Percentiles rank a stretch among this genome's conserved stretches.
Evolutionary conservation across 2,888 invertebrate genomes (phyloP).

Genomic region (Ypsolopha sequella): DNA sequence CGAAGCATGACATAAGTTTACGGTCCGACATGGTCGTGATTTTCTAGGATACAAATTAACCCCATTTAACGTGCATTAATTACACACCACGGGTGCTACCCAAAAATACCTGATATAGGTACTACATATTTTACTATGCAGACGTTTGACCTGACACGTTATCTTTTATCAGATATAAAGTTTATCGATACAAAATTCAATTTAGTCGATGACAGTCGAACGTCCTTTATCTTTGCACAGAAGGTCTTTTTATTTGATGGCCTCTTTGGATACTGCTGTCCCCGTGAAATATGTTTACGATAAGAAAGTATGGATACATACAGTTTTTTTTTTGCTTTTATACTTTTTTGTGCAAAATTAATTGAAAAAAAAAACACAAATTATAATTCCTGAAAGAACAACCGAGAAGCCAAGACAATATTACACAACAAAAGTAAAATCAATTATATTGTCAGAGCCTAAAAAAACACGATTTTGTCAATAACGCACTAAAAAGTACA

Average conservation of each 20-base stretch:
- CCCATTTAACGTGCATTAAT: too few species aligned
- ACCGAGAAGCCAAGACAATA: not conserved
- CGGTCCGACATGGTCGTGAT: too few species aligned
- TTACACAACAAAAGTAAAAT: not conserved
- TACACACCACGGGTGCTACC: not conserved
- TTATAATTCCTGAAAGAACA: not conserved
- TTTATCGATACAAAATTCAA: slow-evolving; percentile 59
- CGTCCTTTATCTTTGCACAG: slow-evolving; percentile 66
- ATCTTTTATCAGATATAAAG: slow-evolving; percentile 40
- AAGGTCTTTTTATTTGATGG: slow-evolving; percentile 67
- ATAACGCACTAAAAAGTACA: too few species aligned
- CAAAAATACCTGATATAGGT: not conserved
- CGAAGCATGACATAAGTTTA: too few species aligned
- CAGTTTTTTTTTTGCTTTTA: not conserved
- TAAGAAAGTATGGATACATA: not conserved
- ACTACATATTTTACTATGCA: not conserved
- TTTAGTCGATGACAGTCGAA: slow-evolving; percentile 58
- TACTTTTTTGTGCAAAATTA: too few species aligned
- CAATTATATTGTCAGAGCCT: too few species aligned
- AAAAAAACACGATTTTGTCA: too few species aligned
- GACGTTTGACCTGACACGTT: slow-evolving; percentile 17
- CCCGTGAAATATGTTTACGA: slow-evolving; percentile 24
- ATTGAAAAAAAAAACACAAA: too few species aligned
- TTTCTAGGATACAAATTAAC: too few species aligned
- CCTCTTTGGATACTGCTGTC: slow-evolving; percentile 46